Evolutionary conservation across 2,888 invertebrate species (phyloP), one percentile per base, ranked within the genome.

Genomic region (Lithophane socia): DNA sequence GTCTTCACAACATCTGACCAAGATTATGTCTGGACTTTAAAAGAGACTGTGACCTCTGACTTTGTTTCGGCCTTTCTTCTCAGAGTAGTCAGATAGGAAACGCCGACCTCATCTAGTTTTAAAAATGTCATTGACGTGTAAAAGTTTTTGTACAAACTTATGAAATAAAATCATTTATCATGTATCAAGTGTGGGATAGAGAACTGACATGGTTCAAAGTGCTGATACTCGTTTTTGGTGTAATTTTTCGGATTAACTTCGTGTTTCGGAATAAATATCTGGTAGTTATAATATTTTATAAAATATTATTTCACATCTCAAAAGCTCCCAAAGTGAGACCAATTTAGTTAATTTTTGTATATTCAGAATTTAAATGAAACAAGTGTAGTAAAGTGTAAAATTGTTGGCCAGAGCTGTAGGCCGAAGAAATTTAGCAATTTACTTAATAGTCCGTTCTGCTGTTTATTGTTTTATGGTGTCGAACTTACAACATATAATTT

Each of bases 371-470:
- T 82, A 76, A 85, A 84, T 79, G 70, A 73, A 82, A 76, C 79
- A 67, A 79, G 73, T 74, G 75, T 66, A 74, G 65, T 84, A 67
- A 80, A 85, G 81, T 81, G 86, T 87, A 79, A 84, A 88, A 86
- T 82, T 82, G 79, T 81, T 49, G 68, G 83, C 58, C 58, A 66
- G 56, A 63, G 80, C 81, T 87, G 87, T 86, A 85, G 88, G 83
- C 79, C 74, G 78, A 78, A 86, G 82, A 88, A 89, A 87, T 86
- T 89, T 87, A 84, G 88, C 81, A 91, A 91, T 91, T 91, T 89
- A 80, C 85, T 88, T 89, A 89, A 90, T 86, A 88, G 80, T 86
- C 84, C 69, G 79, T 82, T 83, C 82, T 85, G 84, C 77, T 89
- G 86, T 86, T 88, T 88, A 89, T 91, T 90, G 88, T 89, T 90